Percentiles rank a stretch among this genome's conserved stretches.
Conservation (phyloP, 1,140 invertebrate species). For the Arctopsyche grandis region DNA sequence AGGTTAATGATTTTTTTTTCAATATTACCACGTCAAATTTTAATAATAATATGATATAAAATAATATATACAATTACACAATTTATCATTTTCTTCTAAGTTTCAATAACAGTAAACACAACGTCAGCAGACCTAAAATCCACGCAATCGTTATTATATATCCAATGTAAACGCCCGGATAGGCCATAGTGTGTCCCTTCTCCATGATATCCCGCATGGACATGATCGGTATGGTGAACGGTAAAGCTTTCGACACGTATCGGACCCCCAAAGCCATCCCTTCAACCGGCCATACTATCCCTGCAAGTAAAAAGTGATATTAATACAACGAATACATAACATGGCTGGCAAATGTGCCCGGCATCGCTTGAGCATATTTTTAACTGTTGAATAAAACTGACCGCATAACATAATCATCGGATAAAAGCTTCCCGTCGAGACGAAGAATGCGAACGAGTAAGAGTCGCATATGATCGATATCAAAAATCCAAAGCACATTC, state of each 20-base stretch:
- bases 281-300: slow-evolving; percentile 92
- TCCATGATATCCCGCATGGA: slow-evolving; percentile 73
- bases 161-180: slow-evolving; percentile 69
- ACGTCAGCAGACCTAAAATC: slow-evolving; percentile 63
- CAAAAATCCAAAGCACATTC: slow-evolving; percentile 75
- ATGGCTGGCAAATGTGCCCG: no score
- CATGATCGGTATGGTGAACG: slow-evolving; percentile 74
- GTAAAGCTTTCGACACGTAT: slow-evolving; percentile 69
- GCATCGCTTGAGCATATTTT: no score
- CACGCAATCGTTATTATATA: slow-evolving; percentile 69
- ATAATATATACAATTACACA: no score
- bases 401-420: slow-evolving; percentile 86
- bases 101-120: slow-evolving; percentile 64
- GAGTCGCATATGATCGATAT: slow-evolving; percentile 82
- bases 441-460: slow-evolving; percentile 83
- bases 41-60: no score
- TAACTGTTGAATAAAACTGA: slow-evolving; percentile 66
- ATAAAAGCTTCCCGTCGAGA: slow-evolving; percentile 87
- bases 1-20: no score
- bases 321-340: no score
- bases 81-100: slow-evolving; percentile 57
- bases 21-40: no score
- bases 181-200: slow-evolving; percentile 68
- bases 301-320: slow-evolving; percentile 68
- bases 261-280: slow-evolving; percentile 72